Percentiles rank a stretch among this genome's conserved stretches.
These are phyloP conservation scores for Fundulus diaphanus DNA, from an alignment of 2,797 vertebrate species.

Conservation along the genomic window DNA sequence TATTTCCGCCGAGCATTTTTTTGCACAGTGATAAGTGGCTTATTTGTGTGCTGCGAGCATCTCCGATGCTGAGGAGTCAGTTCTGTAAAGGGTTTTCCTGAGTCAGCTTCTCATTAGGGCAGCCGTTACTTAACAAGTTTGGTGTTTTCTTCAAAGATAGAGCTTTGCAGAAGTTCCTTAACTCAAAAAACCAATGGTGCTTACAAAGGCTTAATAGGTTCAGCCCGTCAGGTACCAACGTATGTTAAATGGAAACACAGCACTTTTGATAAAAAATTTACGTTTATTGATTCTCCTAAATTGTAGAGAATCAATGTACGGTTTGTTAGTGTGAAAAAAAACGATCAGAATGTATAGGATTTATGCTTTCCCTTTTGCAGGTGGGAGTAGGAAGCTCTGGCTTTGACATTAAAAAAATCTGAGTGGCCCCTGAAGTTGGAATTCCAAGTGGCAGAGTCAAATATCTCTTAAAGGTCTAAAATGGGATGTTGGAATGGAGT, in stretches of 20 bases:
- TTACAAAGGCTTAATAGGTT: background rate
- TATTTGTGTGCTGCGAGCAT: background rate
- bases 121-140: background rate
- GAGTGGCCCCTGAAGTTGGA: background rate
- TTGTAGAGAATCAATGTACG: background rate
- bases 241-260: background rate
- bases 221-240: background rate
- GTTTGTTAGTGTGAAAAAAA: background rate
- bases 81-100: background rate
- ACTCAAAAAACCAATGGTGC: background rate
- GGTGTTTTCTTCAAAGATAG: background rate
- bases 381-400: background rate
- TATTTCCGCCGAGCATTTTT: conserved; percentile 9
- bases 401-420: background rate
- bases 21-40: conserved; percentile 14
- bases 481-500: background rate
- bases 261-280: background rate
- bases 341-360: background rate
- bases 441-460: background rate
- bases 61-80: background rate
- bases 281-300: too few relatives aligned
- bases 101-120: conserved; percentile 8
- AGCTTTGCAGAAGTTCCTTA: background rate
- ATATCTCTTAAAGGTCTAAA: background rate
- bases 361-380: background rate